phyloP scores from a whole-genome alignment of 2,888 invertebrate genomes.

The Watsonalla binaria region DNA sequence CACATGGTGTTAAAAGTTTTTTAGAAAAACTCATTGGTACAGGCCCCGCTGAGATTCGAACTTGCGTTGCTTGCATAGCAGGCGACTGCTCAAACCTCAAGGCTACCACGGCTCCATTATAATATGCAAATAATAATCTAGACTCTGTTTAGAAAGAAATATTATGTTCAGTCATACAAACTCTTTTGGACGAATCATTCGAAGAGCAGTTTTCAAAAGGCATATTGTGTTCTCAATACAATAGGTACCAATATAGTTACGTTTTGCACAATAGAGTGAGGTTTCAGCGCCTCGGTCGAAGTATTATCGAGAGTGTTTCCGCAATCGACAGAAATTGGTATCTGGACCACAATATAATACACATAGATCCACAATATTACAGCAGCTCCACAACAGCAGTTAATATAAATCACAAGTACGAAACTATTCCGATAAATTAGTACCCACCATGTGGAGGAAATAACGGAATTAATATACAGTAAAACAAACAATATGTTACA shows the following conservation, averaged over 20 bases:
- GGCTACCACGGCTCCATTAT: too few species aligned
- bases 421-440: conserved; percentile 52
- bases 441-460: conserved; percentile 25
- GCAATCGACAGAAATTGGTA: conserved; percentile 28
- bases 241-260: not conserved
- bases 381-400: conserved; percentile 24
- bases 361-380: conserved; percentile 30
- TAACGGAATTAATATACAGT: conserved; percentile 25
- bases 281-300: conserved; percentile 13
- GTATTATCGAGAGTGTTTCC: conserved; percentile 22
- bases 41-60: too few species aligned
- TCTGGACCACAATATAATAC: conserved; percentile 22
- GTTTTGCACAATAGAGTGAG: not conserved
- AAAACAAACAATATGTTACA: conserved; percentile 32
- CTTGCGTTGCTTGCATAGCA: too few species aligned
- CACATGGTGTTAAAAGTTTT: too few species aligned
- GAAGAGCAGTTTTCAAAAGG: not conserved
- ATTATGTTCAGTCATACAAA: too few species aligned
- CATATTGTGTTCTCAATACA: not conserved
- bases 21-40: too few species aligned
- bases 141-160: too few species aligned
- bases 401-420: conserved; percentile 49
- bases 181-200: not conserved
- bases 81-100: too few species aligned
- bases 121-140: too few species aligned